A percentile compares a stretch with the other conserved stretches of the same genome.
Conservation (phyloP, 2,113 vertebrate species). For the Melanocharis versteri region DNA sequence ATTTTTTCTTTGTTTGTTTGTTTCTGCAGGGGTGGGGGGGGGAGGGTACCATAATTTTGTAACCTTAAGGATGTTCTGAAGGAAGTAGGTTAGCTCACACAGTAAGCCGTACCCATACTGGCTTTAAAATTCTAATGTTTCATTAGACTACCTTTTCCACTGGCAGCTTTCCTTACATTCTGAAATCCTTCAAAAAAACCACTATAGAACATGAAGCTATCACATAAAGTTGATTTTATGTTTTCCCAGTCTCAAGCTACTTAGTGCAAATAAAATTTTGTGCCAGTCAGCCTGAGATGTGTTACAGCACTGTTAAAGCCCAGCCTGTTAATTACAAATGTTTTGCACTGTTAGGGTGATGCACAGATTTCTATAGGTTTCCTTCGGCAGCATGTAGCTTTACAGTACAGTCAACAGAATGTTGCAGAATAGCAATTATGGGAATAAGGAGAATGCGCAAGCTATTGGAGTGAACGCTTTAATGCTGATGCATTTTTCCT, state of each 20-base stretch:
- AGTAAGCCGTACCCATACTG: background rate
- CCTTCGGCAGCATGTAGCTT: background rate
- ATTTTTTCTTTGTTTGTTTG: background rate
- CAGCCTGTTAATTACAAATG: constrained; percentile 17
- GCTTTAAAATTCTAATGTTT: background rate
- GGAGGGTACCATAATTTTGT: background rate
- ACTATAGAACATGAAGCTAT: background rate
- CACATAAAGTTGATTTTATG: background rate
- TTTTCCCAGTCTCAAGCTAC: constrained; percentile 1
- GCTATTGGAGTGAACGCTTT: background rate
- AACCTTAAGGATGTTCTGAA: background rate
- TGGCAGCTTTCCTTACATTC: background rate
- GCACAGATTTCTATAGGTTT: background rate
- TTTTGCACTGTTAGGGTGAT: background rate
- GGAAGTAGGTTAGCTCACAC: background rate
- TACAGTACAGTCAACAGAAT: background rate
- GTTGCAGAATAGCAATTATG: constrained; percentile 7
- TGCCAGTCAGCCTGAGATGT: constrained; percentile 23
- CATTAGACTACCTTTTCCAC: background rate
- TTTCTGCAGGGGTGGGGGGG: rapidly evolving
- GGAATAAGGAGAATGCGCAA: background rate
- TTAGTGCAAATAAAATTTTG: constrained; percentile 51
- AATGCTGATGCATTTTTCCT: constrained; percentile 31
- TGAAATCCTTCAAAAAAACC: background rate
- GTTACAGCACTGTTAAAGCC: background rate